These are phyloP conservation scores for Allochrocebus solatus DNA, from an alignment of 2,797 vertebrate species.

Conservation along the genomic window DNA sequence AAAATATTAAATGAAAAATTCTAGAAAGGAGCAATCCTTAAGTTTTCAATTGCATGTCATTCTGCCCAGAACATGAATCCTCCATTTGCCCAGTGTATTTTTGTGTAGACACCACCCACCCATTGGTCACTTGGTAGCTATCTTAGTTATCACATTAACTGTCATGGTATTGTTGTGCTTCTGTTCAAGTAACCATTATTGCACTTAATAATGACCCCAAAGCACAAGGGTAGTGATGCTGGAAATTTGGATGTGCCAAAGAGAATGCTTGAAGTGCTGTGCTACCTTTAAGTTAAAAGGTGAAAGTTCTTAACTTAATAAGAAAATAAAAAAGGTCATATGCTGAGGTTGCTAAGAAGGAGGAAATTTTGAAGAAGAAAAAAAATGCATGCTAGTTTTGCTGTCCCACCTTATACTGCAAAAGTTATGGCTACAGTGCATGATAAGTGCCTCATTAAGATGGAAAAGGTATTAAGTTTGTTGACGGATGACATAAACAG, in stretches of 20 bases:
- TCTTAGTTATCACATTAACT: background rate
- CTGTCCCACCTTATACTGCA: background rate
- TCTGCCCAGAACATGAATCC: background rate
- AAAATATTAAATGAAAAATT: background rate
- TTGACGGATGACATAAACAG: background rate
- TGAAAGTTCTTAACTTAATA: background rate
- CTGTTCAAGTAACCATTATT: background rate
- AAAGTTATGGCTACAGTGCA: background rate
- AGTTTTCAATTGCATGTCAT: background rate
- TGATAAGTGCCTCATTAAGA: background rate
- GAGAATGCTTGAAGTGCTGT: background rate
- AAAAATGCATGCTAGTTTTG: background rate
- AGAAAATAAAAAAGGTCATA: background rate
- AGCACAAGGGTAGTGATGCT: background rate
- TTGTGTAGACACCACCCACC: background rate
- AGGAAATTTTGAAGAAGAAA: background rate
- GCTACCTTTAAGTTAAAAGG: background rate
- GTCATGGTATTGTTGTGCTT: background rate
- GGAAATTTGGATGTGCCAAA: background rate
- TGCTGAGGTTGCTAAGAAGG: background rate
- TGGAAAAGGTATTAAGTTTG: background rate
- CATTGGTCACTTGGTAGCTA: background rate
- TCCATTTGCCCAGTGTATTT: background rate
- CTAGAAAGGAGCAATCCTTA: background rate
- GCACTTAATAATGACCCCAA: background rate